A percentile compares a stretch with the other conserved stretches of the same genome.
Evolutionary conservation across 2,113 vertebrate genomes (phyloP).

Genomic region (Actenoides hombroni): DNA sequence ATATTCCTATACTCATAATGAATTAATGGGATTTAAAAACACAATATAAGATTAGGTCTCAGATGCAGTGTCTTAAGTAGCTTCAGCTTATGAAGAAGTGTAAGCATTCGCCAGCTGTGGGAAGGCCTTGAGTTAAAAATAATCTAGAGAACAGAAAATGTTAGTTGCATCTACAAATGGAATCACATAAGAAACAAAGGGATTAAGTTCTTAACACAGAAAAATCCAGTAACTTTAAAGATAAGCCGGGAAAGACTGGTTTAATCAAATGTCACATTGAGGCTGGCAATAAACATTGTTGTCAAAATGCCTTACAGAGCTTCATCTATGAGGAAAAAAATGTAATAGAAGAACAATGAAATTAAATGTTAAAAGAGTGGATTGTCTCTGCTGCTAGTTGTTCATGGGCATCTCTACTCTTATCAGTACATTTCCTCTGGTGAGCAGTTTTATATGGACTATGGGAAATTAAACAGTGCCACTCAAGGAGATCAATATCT

Average conservation of each 20-base stretch:
- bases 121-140: not conserved
- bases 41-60: not conserved
- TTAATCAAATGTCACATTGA: slow-evolving; percentile 58
- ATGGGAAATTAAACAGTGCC: not conserved
- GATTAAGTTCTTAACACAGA: slow-evolving; percentile 54
- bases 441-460: not conserved
- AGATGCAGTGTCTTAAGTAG: not conserved
- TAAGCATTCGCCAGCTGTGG: not conserved
- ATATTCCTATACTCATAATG: not conserved
- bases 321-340: not conserved
- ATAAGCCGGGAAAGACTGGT: slow-evolving; percentile 1
- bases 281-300: not conserved
- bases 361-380: not conserved
- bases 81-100: not conserved
- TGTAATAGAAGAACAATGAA: not conserved
- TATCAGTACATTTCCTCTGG: not conserved
- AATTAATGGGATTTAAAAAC: not conserved
- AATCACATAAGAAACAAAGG: slow-evolving; percentile 46
- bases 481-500: slow-evolving; percentile 11
- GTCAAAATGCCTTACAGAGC: not conserved
- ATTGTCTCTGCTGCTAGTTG: not conserved
- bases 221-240: slow-evolving; percentile 49
- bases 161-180: slow-evolving; percentile 25
- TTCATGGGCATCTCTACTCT: not conserved
- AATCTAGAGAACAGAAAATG: slow-evolving; percentile 20